Conservation (phyloP, 1,140 invertebrate species). For the Ectropis grisescens region DNA sequence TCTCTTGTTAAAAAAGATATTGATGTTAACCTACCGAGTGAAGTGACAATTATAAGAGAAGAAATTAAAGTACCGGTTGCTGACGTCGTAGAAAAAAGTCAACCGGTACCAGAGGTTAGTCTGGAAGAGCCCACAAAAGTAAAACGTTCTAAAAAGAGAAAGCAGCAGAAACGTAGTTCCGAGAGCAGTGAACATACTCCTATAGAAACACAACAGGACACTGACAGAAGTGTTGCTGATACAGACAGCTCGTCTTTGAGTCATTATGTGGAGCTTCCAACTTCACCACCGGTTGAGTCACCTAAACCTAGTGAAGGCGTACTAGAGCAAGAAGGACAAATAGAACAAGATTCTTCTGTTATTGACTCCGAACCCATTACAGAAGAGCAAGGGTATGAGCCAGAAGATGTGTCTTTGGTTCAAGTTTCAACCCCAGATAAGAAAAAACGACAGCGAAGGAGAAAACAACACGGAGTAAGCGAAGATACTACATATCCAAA, state of each 20-base stretch:
- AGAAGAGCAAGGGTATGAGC: slow-evolving; percentile 55
- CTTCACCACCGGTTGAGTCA: slow-evolving; percentile 34
- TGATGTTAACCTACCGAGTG: slow-evolving; percentile 29
- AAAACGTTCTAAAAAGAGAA: slow-evolving; percentile 33
- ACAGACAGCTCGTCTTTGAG: slow-evolving; percentile 52
- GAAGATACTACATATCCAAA: slow-evolving; percentile 54
- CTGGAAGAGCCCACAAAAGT: slow-evolving; percentile 19
- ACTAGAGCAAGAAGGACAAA: slow-evolving; percentile 12
- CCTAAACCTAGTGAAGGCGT: slow-evolving; percentile 40
- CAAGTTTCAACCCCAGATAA: slow-evolving; percentile 23
- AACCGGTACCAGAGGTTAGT: slow-evolving; percentile 8
- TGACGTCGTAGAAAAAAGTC: slow-evolving; percentile 9
- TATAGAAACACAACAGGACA: slow-evolving; percentile 26
- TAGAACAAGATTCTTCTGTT: slow-evolving; percentile 15
- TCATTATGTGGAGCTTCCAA: slow-evolving; percentile 49
- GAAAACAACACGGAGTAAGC: slow-evolving; percentile 32
- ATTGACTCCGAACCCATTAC: slow-evolving; percentile 40
- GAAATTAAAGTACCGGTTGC: slow-evolving; percentile 5
- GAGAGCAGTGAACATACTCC: slow-evolving; percentile 21
- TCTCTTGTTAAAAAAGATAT: slow-evolving; percentile 43
- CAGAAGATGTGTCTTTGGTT: slow-evolving; percentile 52
- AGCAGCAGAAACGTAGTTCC: slow-evolving; percentile 27
- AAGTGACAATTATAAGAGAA: slow-evolving; percentile 32
- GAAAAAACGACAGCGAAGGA: slow-evolving; percentile 47
- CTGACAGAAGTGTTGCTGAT: slow-evolving; percentile 35